Conservation (phyloP, 1,140 invertebrate genomes). For the Orius laevigatus region DNA sequence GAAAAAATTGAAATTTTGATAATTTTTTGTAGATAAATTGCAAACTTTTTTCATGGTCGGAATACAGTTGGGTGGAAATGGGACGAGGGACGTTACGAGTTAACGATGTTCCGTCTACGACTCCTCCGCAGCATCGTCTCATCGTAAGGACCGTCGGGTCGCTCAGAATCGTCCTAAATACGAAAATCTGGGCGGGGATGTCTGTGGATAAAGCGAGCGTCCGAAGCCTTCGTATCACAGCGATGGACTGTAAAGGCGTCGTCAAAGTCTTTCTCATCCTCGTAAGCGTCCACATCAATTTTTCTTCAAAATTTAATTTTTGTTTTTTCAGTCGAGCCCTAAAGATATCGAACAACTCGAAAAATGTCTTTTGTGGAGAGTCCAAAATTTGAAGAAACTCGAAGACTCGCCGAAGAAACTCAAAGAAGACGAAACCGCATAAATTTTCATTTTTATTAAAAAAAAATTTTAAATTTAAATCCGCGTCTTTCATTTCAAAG, state of each 20-base stretch:
- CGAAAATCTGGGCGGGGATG: slow-evolving; percentile 89
- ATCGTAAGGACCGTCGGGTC: slow-evolving; percentile 77
- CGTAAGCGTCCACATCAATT: slow-evolving; percentile 29
- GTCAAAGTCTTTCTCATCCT: slow-evolving; percentile 75
- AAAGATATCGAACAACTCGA: slow-evolving; percentile 19
- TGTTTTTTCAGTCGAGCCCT: slow-evolving; percentile 14
- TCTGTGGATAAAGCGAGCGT: slow-evolving; percentile 66
- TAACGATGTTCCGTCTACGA: slow-evolving; percentile 51
- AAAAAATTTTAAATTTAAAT: no score
- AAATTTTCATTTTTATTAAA: no score
- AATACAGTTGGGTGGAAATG: slow-evolving; percentile 60
- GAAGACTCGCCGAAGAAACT: slow-evolving; percentile 2
- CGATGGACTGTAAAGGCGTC: slow-evolving; percentile 63
- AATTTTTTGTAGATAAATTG: slow-evolving; percentile 49
- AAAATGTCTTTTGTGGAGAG: slow-evolving; percentile 18
- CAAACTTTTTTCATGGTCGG: slow-evolving; percentile 72
- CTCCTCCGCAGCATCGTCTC: slow-evolving; percentile 39
- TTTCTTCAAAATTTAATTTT: neutral
- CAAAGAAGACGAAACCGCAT: neutral
- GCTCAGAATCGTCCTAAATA: slow-evolving; percentile 78
- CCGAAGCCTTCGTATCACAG: slow-evolving; percentile 78
- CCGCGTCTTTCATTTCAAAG: no score
- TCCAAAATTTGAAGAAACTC: slow-evolving; percentile 16
- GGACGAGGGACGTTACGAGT: slow-evolving; percentile 73
- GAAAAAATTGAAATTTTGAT: neutral